A percentile compares a stretch with the other conserved stretches of the same genome.
Evolutionary conservation across 37 sponge, comb jelly and placozoan species (phyloP).

Genomic region (Hormiphora californensis): DNA sequence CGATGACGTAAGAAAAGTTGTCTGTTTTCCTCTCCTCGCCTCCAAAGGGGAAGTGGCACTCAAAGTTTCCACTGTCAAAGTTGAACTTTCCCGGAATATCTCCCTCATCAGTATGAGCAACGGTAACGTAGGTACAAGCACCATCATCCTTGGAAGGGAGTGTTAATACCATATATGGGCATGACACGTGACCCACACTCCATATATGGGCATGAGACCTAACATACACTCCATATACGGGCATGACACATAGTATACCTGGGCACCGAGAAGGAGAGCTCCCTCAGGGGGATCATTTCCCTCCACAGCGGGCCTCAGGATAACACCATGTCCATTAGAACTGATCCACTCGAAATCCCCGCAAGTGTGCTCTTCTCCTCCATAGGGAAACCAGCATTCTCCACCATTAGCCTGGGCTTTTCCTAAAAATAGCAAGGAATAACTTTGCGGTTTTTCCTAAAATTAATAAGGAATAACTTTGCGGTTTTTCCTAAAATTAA

Average conservation of each 20-base stretch:
- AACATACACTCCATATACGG: too few species aligned
- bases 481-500: background rate
- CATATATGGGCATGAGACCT: too few species aligned
- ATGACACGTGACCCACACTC: too few species aligned
- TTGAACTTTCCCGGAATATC: slow-evolving; percentile 37
- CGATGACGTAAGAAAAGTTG: slow-evolving; percentile 23
- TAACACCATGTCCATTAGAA: slow-evolving; percentile 14
- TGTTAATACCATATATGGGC: too few species aligned
- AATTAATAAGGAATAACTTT: background rate
- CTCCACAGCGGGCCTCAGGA: background rate
- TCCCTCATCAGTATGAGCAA: slow-evolving; percentile 24
- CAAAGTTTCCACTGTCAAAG: background rate
- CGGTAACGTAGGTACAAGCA: background rate
- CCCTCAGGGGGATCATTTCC: background rate
- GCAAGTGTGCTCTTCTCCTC: slow-evolving; percentile 22
- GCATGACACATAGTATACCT: too few species aligned
- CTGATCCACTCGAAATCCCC: slow-evolving; percentile 34
- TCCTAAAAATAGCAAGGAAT: background rate
- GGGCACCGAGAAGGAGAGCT: slow-evolving; percentile 7
- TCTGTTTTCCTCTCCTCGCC: background rate
- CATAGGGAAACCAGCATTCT: slow-evolving; percentile 37
- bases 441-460: background rate
- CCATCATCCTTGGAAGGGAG: slow-evolving; percentile 24
- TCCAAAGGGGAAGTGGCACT: background rate
- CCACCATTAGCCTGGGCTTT: background rate